phyloP scores from a whole-genome alignment of 2,888 invertebrate species.

The Eilema sororculum region DNA sequence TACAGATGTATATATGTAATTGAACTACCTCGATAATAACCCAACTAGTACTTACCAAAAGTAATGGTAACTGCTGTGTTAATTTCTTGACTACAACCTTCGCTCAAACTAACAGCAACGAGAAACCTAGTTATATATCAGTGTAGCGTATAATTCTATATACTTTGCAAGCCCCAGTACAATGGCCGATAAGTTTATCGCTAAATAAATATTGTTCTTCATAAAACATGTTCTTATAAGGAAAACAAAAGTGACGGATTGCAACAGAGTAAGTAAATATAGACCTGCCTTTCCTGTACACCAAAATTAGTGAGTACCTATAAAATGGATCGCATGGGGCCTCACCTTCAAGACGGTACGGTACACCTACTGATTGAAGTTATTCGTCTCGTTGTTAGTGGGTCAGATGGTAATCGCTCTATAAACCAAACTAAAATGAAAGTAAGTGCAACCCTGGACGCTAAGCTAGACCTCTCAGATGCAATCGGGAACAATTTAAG shows the following conservation, averaged over 20 bases:
- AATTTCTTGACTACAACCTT: not conserved
- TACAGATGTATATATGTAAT: too few species aligned
- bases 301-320: not conserved
- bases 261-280: not conserved
- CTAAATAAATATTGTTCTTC: not conserved
- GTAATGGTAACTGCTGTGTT: not conserved
- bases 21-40: not conserved
- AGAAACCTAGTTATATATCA: constrained; percentile 13
- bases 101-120: not conserved
- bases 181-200: not conserved
- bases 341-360: not conserved
- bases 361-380: too few species aligned
- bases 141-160: not conserved
- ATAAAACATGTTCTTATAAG: not conserved
- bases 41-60: not conserved
- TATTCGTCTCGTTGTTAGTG: too few species aligned
- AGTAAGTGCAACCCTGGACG: too few species aligned
- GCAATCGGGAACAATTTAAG: too few species aligned
- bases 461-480: too few species aligned
- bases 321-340: not conserved
- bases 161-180: not conserved
- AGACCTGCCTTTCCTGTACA: not conserved
- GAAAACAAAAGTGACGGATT: not conserved
- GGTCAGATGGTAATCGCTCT: not conserved
- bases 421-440: not conserved